These are phyloP conservation scores for Chaenocephalus aceratus DNA, from an alignment of 2,113 vertebrate species.

Conservation along the genomic window DNA sequence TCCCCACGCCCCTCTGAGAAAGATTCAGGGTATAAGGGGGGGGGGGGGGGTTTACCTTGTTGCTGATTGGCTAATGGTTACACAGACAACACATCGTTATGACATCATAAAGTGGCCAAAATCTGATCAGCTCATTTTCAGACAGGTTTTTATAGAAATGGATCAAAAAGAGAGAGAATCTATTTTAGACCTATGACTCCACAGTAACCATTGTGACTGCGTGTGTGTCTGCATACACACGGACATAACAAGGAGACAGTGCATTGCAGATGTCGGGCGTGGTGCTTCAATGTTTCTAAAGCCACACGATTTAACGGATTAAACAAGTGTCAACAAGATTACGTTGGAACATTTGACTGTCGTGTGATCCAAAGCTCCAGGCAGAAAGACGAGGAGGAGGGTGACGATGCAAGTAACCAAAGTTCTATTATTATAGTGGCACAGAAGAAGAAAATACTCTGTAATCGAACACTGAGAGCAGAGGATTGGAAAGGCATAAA, in stretches of 20 bases:
- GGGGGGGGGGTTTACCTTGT: too few relatives aligned
- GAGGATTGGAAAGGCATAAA: too few relatives aligned
- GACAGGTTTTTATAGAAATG: too few relatives aligned
- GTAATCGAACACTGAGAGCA: neutral
- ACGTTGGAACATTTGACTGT: neutral
- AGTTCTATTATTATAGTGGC: neutral
- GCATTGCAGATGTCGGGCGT: constrained; percentile 31
- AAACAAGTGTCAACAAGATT: neutral
- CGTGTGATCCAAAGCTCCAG: neutral
- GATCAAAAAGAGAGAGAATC: too few relatives aligned
- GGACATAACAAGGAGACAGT: neutral
- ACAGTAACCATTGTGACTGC: neutral
- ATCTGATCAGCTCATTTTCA: too few relatives aligned
- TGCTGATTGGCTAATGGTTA: too few relatives aligned
- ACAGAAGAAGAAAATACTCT: neutral
- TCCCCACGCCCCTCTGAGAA: too few relatives aligned
- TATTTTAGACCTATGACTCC: neutral
- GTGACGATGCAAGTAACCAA: neutral
- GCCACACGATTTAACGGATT: neutral
- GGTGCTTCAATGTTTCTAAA: constrained; percentile 7
- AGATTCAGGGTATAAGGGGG: too few relatives aligned
- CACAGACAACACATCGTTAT: too few relatives aligned
- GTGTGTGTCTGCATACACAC: neutral
- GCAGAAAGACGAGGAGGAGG: neutral
- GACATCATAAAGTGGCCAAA: too few relatives aligned